Conservation (phyloP, 1,140 invertebrate species). For the Campoletis sonorensis region DNA sequence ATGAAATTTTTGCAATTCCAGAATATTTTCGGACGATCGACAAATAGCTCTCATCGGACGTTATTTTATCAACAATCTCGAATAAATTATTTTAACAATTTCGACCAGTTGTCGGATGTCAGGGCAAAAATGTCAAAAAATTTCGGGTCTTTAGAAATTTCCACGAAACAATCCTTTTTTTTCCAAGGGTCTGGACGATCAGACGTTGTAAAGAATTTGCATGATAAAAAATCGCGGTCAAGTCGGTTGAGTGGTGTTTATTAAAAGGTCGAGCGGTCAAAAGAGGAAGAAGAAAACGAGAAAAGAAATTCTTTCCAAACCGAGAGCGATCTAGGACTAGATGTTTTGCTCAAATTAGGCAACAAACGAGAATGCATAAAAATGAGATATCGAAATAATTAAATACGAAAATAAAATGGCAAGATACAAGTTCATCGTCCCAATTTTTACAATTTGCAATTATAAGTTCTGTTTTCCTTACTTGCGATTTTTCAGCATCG, state of each 20-base stretch:
- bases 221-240: not conserved
- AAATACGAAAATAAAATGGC: constrained; percentile 37
- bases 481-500: not conserved
- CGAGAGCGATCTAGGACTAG: constrained; percentile 64
- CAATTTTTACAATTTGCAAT: constrained; percentile 27
- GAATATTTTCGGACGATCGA: no score
- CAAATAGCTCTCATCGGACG: no score
- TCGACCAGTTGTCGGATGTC: no score
- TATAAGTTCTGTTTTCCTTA: not conserved
- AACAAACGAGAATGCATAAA: constrained; percentile 28
- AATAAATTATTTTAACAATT: no score
- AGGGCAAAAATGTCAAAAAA: no score
- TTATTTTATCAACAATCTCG: no score
- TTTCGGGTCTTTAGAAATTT: no score
- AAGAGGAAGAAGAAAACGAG: constrained; percentile 21
- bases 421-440: constrained; percentile 28
- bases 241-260: not conserved
- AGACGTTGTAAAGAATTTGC: no score
- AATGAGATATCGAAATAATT: not conserved
- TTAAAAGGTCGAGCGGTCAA: constrained; percentile 12
- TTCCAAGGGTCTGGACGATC: no score
- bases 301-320: constrained; percentile 47
- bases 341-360: constrained; percentile 55
- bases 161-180: no score
- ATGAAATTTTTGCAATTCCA: no score